Evolutionary conservation across 2,888 invertebrate genomes (phyloP), one percentile per base, ranked within the genome.

Genomic region (Zaprionus obscuricornis): DNA sequence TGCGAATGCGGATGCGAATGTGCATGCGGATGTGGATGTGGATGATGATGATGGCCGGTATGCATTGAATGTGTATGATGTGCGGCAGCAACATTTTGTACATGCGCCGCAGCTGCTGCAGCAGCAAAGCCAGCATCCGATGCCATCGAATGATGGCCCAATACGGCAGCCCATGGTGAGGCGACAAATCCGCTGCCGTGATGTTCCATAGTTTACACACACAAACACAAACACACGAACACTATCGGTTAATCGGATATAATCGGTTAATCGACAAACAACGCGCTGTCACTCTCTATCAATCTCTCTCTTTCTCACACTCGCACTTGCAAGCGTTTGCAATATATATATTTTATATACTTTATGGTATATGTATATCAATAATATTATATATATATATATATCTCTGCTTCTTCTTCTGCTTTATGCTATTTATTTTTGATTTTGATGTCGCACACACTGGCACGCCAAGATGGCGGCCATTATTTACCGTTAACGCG

Each of bases 91-190:
- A 91, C 91, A 60, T 89, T 92, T 91, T 88, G 91, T 90, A 89
- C 91, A 89, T 92, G 91, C 89, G 89, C 90, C 64, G 90, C 90
- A 63, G 89, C 90, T 18, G 90, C 90, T 59, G 90, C 90, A 51
- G 90, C 89, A 39, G 88, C 88, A 45, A 90, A 90, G 51, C 89
- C 88, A 47, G 89, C 89, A 76, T 90, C 90, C 43, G 49, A 91
- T 83, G 82, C 88, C 89, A 88, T 89, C 52, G 86, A 91, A 55
- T 88, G 92, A 81, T 87, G 90, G 76, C 88, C 94, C 93, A 89
- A 94, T 91, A 92, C 95, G 92, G 95, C 95, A 84, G 95, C 95
- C 95, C 95, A 95, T 85, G 95, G 95, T 90, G 95, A 95, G 87
- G 94, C 92, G 64, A 94, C 92, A 88, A 93, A 94, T 70, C 94